Conservation (phyloP, 2,797 vertebrate genomes). For the Pipistrellus pipistrellus region DNA sequence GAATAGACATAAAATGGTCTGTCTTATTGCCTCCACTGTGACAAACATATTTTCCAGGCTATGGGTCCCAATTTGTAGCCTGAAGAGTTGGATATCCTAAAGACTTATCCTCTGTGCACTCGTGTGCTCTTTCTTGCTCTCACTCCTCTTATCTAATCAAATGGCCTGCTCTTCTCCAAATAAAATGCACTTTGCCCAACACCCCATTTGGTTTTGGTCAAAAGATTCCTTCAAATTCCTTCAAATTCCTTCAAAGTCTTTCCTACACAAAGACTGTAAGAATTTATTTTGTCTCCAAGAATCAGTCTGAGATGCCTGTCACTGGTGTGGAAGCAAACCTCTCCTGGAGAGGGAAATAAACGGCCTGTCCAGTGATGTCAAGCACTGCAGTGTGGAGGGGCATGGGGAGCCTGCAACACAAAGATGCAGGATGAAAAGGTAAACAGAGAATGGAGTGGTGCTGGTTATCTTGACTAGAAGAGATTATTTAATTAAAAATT, state of each 20-base stretch:
- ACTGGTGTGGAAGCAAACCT: not conserved
- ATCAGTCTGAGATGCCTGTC: slow-evolving; percentile 14
- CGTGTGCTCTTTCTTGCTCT: not conserved
- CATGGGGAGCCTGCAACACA: not conserved
- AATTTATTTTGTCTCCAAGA: slow-evolving; percentile 58
- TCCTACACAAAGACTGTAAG: not conserved
- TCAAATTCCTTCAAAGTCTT: no score
- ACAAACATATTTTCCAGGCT: not conserved
- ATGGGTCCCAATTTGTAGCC: slow-evolving; percentile 4
- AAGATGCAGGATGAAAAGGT: not conserved
- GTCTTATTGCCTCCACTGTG: not conserved
- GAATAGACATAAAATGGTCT: slow-evolving; percentile 19
- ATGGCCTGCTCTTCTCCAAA: slow-evolving; percentile 31
- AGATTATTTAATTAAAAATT: not conserved
- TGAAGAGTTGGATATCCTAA: not conserved
- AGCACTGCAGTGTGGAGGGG: not conserved
- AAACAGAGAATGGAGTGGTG: slow-evolving; percentile 7
- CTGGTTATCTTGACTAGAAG: slow-evolving; percentile 7
- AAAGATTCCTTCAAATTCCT: slow-evolving; percentile 53
- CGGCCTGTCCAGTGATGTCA: not conserved
- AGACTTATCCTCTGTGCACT: not conserved
- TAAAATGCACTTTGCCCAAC: slow-evolving; percentile 16
- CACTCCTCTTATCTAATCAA: slow-evolving; percentile 15
- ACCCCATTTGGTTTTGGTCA: not conserved
- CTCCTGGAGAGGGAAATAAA: not conserved